phyloP scores from a whole-genome alignment of 2,797 vertebrate genomes.

The Spheniscus humboldti region DNA sequence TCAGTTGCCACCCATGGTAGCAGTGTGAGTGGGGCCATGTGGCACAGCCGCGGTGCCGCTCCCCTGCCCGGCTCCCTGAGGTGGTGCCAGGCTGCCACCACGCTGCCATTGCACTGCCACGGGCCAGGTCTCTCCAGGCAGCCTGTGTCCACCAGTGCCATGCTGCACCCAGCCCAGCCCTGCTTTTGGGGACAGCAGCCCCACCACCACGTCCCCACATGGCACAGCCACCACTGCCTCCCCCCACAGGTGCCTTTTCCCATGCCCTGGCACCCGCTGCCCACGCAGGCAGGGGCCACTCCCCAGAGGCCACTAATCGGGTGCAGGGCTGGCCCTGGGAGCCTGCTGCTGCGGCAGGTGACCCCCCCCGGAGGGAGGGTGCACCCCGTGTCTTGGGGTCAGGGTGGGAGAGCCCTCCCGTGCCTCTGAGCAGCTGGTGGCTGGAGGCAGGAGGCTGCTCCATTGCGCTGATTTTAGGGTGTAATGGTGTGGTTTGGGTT shows the following conservation, averaged over 20 bases:
- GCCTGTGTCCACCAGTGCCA: background rate
- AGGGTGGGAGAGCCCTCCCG: accelerated
- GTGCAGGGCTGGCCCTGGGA: background rate
- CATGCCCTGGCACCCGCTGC: background rate
- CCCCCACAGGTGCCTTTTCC: constrained; percentile 51
- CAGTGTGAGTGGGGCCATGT: accelerated
- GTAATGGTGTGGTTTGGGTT: background rate
- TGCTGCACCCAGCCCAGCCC: background rate
- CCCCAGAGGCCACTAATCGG: background rate
- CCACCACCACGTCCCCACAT: accelerated
- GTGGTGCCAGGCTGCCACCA: background rate
- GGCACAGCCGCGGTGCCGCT: background rate
- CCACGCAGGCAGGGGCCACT: background rate
- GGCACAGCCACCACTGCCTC: background rate
- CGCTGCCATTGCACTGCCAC: background rate
- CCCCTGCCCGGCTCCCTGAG: accelerated
- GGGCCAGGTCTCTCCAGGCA: background rate
- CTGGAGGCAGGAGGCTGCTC: background rate
- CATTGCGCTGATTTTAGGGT: accelerated
- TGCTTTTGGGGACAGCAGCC: background rate
- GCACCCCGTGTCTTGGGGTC: background rate
- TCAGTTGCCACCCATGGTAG: accelerated
- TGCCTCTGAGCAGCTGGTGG: background rate
- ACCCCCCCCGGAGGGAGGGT: background rate
- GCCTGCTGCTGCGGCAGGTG: background rate